These are phyloP conservation scores for Papilio machaon DNA, from an alignment of 1,140 invertebrate genomes.

Conservation along the genomic window DNA sequence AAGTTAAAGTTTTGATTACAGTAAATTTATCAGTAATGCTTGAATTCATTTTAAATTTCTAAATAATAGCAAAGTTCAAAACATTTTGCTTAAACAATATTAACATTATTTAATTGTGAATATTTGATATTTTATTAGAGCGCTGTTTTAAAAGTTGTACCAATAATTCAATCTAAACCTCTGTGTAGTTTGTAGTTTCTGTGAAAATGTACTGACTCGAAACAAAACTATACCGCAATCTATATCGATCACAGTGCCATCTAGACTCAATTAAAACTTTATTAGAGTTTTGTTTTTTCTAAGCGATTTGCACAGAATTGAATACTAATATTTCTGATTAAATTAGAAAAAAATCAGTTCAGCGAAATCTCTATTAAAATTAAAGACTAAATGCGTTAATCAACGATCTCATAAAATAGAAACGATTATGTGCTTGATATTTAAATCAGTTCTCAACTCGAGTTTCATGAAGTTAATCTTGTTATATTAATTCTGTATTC, in stretches of 20 bases:
- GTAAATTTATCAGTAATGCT: too few relatives aligned
- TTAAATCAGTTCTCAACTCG: slow-evolving; percentile 9
- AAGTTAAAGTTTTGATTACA: too few relatives aligned
- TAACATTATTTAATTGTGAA: too few relatives aligned
- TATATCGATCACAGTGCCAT: not conserved
- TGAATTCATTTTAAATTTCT: too few relatives aligned
- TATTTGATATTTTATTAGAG: too few relatives aligned
- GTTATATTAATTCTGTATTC: slow-evolving; percentile 34
- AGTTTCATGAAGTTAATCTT: slow-evolving; percentile 28
- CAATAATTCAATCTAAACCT: not conserved
- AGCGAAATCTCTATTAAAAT: not conserved
- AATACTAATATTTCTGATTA: not conserved
- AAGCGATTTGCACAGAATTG: not conserved
- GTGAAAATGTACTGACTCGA: not conserved
- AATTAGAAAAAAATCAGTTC: not conserved
- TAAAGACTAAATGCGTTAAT: not conserved
- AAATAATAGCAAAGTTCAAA: too few relatives aligned
- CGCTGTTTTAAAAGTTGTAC: not conserved
- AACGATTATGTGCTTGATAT: slow-evolving; percentile 17
- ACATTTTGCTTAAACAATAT: too few relatives aligned
- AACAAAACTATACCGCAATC: not conserved
- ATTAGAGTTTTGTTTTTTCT: not conserved
- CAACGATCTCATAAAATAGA: slow-evolving; percentile 12
- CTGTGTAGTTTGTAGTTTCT: not conserved
- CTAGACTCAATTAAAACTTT: not conserved